Evolutionary conservation across 1,140 invertebrate genomes (phyloP).

Genomic region (Aphelinus certus): DNA sequence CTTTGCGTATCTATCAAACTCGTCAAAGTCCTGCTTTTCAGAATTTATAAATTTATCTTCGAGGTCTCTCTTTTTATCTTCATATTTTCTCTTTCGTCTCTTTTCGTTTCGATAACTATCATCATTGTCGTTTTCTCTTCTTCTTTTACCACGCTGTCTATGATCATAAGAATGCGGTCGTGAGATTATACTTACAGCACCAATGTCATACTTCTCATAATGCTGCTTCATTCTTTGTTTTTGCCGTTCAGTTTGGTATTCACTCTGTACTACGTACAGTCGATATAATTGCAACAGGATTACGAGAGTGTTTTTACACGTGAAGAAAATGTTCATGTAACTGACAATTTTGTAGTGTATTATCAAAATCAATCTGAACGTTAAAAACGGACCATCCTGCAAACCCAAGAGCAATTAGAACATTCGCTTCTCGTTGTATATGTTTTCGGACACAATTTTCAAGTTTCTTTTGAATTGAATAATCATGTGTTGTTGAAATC

Average conservation of each 20-base stretch:
- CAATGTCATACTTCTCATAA: slow-evolving; percentile 54
- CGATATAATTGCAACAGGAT: slow-evolving; percentile 87
- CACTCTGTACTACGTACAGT: slow-evolving; percentile 80
- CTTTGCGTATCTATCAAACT: neutral
- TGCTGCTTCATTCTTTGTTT: slow-evolving; percentile 40
- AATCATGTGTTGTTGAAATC: neutral
- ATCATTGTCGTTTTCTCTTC: slow-evolving; percentile 36
- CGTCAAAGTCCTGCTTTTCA: slow-evolving; percentile 47
- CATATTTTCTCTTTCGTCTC: slow-evolving; percentile 36
- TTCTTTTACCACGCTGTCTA: slow-evolving; percentile 30
- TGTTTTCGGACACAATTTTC: too few relatives aligned
- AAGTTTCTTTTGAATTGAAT: neutral
- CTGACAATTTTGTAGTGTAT: slow-evolving; percentile 87
- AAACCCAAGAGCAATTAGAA: slow-evolving; percentile 21
- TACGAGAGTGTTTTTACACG: slow-evolving; percentile 88
- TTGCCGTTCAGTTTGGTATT: slow-evolving; percentile 60
- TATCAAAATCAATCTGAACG: slow-evolving; percentile 84
- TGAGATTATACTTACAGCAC: slow-evolving; percentile 71
- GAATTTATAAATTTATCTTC: slow-evolving; percentile 52
- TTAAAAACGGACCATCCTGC: slow-evolving; percentile 84
- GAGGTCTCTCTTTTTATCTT: slow-evolving; percentile 44
- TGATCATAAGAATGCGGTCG: slow-evolving; percentile 56
- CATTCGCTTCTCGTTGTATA: neutral
- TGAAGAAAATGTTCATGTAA: slow-evolving; percentile 94
- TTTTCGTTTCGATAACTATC: slow-evolving; percentile 41